Evolutionary conservation across 53 echinoderm and acorn worm genomes (phyloP).

Genomic region (Holothuria leucospilota): DNA sequence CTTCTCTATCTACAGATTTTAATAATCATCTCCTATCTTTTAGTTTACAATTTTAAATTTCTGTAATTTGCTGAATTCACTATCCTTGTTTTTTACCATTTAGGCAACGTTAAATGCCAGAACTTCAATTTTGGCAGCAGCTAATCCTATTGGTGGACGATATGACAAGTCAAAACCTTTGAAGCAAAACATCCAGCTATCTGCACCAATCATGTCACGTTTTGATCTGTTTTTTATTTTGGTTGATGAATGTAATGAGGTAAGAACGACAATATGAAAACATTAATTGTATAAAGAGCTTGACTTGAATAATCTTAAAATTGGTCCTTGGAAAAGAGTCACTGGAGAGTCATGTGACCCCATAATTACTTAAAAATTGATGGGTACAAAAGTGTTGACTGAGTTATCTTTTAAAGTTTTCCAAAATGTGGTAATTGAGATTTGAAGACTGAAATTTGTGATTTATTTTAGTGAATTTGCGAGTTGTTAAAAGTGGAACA

Average conservation of each 20-base stretch:
- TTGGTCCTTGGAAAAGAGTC: too few relatives aligned
- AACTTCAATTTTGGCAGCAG: conserved; percentile 97
- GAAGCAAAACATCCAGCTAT: conserved; percentile 94
- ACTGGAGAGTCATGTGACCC: too few relatives aligned
- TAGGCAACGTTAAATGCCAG: conserved; percentile 98
- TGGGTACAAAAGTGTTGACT: too few relatives aligned
- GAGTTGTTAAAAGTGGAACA: too few relatives aligned
- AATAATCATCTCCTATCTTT: too few relatives aligned
- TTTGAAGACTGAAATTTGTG: too few relatives aligned
- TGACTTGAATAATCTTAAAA: background rate
- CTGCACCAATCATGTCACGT: conserved; percentile 99
- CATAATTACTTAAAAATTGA: too few relatives aligned
- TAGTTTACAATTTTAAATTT: too few relatives aligned
- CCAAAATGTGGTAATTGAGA: too few relatives aligned
- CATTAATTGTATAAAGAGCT: background rate
- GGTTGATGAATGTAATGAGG: conserved; percentile 99
- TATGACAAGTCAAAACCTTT: conserved; percentile 95
- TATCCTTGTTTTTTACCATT: background rate
- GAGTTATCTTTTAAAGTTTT: too few relatives aligned
- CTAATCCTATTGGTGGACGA: conserved; percentile 94
- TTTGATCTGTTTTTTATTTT: conserved; percentile 98
- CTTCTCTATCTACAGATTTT: too few relatives aligned
- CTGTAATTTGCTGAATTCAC: background rate
- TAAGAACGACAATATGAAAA: background rate
- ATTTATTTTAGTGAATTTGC: too few relatives aligned